Evolutionary conservation across 2,797 vertebrate genomes (phyloP), one percentile per base, ranked within the genome.

Genomic region (Acanthurus lineatus): DNA sequence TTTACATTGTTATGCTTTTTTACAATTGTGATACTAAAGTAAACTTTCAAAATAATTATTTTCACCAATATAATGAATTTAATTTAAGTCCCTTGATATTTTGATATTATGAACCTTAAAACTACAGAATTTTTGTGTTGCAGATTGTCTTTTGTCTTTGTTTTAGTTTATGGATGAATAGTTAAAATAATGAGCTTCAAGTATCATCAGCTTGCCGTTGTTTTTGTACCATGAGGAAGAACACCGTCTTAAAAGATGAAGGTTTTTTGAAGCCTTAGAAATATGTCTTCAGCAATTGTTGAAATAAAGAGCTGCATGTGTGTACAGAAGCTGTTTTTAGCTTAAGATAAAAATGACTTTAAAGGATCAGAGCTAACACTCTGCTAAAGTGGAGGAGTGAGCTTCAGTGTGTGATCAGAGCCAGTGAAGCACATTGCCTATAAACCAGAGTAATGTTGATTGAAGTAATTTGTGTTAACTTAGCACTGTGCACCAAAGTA

Each of bases 51-150:
- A 20, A 17, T 48, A 17, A 7, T 25, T 22, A 9, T 42, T 62
- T 17, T 2, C 0, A 9, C 0, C 7, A 11, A 32, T 49, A 51
- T 0, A 5, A 45, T 45, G 4, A 45, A 3, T 32, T 2, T 32
- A 32, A 32, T 32, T 32, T 32, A 32, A 32, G 4, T 32, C 28
- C 28, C 28, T 32, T 32, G 28, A 25, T 25, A 32, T 32, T 32
- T 32, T 32, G 28, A 25, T 25, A 32, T 32, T 32, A 4, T 32
- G 28, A 32, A 32, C 28, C 28, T 32, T 32, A 32, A 32, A 25
- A 3, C 5, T 32, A 32, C 28, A 32, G 28, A 32, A 32, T 32
- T 32, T 32, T 32, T 32, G 28, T 32, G 28, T 32, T 32, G 28
- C 47, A n/a, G n/a, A 48, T 38, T 63, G 28, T 4, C 28, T 32